These are phyloP conservation scores for Lanistes nyassanus DNA, from an alignment of 1,140 invertebrate species.

Conservation along the genomic window DNA sequence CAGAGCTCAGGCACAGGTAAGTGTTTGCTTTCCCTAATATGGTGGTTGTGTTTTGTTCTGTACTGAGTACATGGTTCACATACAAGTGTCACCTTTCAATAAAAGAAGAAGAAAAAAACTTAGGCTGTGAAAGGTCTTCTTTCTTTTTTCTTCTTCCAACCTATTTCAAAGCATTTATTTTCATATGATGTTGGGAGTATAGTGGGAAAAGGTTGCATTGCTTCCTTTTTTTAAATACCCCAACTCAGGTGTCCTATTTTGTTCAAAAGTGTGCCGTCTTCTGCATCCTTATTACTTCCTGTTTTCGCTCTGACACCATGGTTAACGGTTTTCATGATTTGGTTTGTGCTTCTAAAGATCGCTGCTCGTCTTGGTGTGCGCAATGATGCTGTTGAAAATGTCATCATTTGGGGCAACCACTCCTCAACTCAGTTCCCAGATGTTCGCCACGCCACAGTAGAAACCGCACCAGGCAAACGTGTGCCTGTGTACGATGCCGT, in stretches of 20 bases:
- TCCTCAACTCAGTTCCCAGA: constrained; percentile 99
- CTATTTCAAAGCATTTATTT: too few relatives aligned
- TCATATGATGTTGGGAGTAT: too few relatives aligned
- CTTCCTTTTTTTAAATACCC: neutral
- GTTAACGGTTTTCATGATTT: neutral
- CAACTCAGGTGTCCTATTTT: neutral
- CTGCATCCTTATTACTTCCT: neutral
- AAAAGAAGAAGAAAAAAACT: neutral
- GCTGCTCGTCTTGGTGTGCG: constrained; percentile 70
- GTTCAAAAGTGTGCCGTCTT: neutral
- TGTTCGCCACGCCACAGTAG: constrained; percentile 79
- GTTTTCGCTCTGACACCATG: neutral
- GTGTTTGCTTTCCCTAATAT: too few relatives aligned
- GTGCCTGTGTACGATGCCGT: constrained; percentile 77
- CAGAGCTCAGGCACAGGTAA: constrained; percentile 84
- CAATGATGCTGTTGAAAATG: constrained; percentile 84
- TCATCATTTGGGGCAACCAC: constrained; percentile 99
- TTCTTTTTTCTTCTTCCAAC: too few relatives aligned
- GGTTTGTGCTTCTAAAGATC: constrained; percentile 61
- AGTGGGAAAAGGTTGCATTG: neutral
- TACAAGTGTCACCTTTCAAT: neutral
- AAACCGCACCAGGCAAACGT: constrained; percentile 69
- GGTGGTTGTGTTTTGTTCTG: neutral
- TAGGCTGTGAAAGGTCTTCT: too few relatives aligned
- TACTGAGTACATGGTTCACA: neutral